A percentile compares a stretch with the other conserved stretches of the same genome.
Conservation (phyloP, 2,113 vertebrate genomes). For the mouse (Mus musculus) region DNA sequence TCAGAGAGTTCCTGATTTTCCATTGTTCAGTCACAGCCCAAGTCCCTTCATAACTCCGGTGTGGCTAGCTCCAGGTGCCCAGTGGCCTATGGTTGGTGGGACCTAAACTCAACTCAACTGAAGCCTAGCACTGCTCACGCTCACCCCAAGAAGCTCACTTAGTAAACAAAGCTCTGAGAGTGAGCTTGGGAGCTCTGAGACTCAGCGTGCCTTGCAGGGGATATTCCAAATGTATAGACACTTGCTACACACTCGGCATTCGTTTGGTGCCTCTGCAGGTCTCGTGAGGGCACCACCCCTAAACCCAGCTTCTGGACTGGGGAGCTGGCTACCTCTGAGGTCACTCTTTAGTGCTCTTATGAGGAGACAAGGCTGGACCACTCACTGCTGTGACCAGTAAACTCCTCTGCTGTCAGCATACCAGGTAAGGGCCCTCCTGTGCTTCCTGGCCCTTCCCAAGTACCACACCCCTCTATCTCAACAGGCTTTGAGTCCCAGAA, state of each 20-base stretch:
- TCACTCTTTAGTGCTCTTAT: background rate
- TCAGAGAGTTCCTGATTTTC: background rate
- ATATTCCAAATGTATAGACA: fast-evolving
- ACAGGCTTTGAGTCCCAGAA: no score
- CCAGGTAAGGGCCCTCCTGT: no score
- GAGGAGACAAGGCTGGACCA: background rate
- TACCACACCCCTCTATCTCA: background rate
- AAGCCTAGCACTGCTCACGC: fast-evolving
- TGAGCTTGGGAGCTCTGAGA: no score
- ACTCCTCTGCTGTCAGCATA: background rate
- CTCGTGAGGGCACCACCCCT: background rate
- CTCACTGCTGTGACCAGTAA: fast-evolving
- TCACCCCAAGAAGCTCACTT: fast-evolving
- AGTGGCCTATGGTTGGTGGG: background rate
- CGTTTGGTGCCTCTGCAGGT: background rate
- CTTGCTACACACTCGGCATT: background rate
- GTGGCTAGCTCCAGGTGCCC: background rate
- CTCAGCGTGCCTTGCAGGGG: no score
- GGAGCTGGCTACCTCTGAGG: background rate
- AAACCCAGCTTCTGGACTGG: background rate
- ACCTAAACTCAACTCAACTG: fast-evolving
- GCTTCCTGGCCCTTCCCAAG: background rate
- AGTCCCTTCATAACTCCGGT: no score
- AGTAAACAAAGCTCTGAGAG: fast-evolving
- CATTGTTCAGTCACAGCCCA: background rate